These are phyloP conservation scores for Poeciliopsis prolifica DNA, from an alignment of 2,113 vertebrate genomes.

Conservation along the genomic window DNA sequence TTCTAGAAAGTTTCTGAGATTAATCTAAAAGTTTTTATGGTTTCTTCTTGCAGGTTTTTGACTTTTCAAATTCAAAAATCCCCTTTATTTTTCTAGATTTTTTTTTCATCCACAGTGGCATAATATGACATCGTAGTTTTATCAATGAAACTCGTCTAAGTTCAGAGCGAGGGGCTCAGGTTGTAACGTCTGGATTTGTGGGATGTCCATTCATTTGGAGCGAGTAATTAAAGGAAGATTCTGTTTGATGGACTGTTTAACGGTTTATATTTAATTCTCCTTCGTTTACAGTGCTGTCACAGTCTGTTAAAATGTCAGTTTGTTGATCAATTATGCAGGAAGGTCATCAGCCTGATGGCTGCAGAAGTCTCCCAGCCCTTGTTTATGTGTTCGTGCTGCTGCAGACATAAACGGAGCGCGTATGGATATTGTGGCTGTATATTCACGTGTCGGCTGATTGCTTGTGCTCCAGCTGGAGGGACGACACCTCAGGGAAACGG, in stretches of 20 bases:
- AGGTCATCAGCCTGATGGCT: conserved; percentile 63
- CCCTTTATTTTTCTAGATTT: no score
- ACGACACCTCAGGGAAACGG: conserved; percentile 31
- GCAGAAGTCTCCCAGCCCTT: conserved; percentile 10
- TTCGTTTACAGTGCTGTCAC: conserved; percentile 56
- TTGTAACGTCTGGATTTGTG: background rate
- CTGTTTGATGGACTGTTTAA: background rate
- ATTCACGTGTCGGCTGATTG: background rate
- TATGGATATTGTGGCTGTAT: background rate
- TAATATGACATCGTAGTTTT: no score
- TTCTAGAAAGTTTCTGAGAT: no score
- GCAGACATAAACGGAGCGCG: conserved; percentile 1
- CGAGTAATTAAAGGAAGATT: background rate
- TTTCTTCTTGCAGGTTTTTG: no score
- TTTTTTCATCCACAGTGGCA: no score
- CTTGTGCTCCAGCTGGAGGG: conserved; percentile 45
- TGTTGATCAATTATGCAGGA: conserved; percentile 83
- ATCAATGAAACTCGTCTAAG: no score
- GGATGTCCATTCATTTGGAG: background rate
- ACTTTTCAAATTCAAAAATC: no score
- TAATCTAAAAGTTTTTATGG: no score
- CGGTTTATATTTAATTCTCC: background rate
- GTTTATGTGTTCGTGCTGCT: background rate
- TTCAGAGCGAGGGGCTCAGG: no score
- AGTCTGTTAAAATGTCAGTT: conserved; percentile 76